These are phyloP conservation scores for Euspilapteryx auroguttella DNA, from an alignment of 2,888 invertebrate genomes.

Conservation along the genomic window DNA sequence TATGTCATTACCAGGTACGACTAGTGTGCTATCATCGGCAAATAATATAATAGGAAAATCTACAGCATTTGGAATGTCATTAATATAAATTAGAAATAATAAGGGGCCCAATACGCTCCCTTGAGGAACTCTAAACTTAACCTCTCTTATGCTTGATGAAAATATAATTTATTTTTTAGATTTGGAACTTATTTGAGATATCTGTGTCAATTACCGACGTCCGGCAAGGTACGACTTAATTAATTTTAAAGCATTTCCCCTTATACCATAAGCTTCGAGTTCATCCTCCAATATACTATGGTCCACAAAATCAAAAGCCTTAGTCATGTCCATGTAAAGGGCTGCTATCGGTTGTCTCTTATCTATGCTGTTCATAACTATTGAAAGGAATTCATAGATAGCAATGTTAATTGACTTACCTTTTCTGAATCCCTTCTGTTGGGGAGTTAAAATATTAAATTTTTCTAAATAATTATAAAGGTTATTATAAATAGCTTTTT, in stretches of 20 bases:
- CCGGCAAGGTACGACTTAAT: background rate
- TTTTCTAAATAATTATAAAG: slow-evolving; percentile 1
- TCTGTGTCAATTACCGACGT: background rate
- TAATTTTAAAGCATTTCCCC: background rate
- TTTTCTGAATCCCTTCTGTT: slow-evolving; percentile 3
- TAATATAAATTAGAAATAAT: slow-evolving; percentile 4
- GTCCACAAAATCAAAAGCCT: background rate
- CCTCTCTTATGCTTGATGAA: background rate
- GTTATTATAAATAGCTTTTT: slow-evolving; percentile 1
- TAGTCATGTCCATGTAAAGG: too few relatives aligned
- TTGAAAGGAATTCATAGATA: slow-evolving; percentile 1
- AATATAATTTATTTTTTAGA: background rate
- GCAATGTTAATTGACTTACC: background rate
- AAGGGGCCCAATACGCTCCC: slow-evolving; percentile 2
- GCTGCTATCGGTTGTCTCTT: background rate
- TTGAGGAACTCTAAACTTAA: slow-evolving; percentile 1
- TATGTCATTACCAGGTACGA: background rate
- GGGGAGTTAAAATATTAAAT: background rate
- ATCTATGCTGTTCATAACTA: too few relatives aligned
- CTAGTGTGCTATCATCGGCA: slow-evolving; percentile 4
- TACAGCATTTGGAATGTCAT: slow-evolving; percentile 5
- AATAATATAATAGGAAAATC: slow-evolving; percentile 4
- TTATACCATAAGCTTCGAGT: background rate
- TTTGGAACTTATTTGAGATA: background rate
- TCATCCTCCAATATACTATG: background rate